Base-by-base conservation (phyloP, 64 coral and sea anemone genomes). In the Actinia equina region DNA sequence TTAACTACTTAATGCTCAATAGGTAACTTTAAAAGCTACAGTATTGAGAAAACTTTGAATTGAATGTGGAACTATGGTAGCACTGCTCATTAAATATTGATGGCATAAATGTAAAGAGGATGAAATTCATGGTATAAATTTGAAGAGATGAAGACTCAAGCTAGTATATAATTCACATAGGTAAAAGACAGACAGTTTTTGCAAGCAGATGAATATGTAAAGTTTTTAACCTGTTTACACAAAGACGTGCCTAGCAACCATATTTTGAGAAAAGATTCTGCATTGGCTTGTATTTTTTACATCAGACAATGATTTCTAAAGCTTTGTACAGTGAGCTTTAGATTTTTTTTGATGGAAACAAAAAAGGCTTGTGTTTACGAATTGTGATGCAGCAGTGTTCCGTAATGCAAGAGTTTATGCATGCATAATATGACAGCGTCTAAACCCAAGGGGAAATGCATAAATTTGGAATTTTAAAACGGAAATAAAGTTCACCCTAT, bases 401-500 rank as follows among this genome's bases (percentile, higher is more conserved):
- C 7, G 46, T 49, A n/a, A 69, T 11, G n/a, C 26, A 25, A 25
- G n/a, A 27, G 69, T 27, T 74, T 15, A 41, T 30, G 22, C 69
- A 30, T 30, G 69, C 14, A 74, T 12, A 30, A 10, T 74, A 69
- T 15, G 22, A n/a, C 62, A 74, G 23, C 25, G 27, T 30, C 12
- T 74, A 25, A 74, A 74, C 23, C 69, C 69, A 74, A 37, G 23
- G 8, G 69, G 26, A 30, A 74, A 26, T 30, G 25, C 27, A 74
- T 74, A 57, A 57, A 57, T 57, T 57, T 74, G 69, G 41, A 11
- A 74, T 37, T 41, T 37, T 26, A 30, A 74, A 74, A 37, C 69
- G 69, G 69, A 74, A 74, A 74, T 74, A 74, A 74, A 74, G 23
- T 74, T 74, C 23, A 74, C 13, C 18, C 69, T 74, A 74, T 12